A percentile compares a stretch with the other conserved stretches of the same genome.
Evolutionary conservation across 2,888 invertebrate genomes (phyloP).

Genomic region (Physocephala rufipes): DNA sequence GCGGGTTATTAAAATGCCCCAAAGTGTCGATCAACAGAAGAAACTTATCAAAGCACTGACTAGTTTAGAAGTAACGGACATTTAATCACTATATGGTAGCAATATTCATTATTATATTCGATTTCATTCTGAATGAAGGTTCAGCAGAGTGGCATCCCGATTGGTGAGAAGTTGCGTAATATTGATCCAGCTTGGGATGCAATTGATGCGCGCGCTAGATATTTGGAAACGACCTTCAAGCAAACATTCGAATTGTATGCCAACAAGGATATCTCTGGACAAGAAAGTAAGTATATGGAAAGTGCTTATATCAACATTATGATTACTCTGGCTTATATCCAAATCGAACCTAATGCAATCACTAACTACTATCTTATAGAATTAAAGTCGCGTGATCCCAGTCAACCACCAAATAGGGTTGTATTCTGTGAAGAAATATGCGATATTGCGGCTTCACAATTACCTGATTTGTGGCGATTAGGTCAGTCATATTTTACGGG

Average conservation of each 20-base stretch:
- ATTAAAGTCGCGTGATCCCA: conserved; percentile 58
- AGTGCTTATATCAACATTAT: too few relatives aligned
- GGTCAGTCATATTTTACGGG: conserved; percentile 94
- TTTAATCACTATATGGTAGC: neutral
- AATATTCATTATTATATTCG: conserved; percentile 5
- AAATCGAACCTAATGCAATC: too few relatives aligned
- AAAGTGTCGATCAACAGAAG: conserved; percentile 93
- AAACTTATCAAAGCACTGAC: conserved; percentile 84
- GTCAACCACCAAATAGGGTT: conserved; percentile 72
- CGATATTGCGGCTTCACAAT: conserved; percentile 76
- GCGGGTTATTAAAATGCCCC: conserved; percentile 89
- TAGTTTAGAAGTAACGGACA: conserved; percentile 72
- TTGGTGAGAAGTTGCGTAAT: conserved; percentile 61
- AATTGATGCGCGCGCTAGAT: conserved; percentile 83
- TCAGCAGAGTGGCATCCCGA: conserved; percentile 59
- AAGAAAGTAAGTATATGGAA: conserved; percentile 53
- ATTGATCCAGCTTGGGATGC: conserved; percentile 98
- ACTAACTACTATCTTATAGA: conserved; percentile 44
- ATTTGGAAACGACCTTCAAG: conserved; percentile 69
- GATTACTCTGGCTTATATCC: too few relatives aligned
- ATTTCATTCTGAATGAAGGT: conserved; percentile 47
- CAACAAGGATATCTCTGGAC: conserved; percentile 56
- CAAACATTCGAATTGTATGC: conserved; percentile 62
- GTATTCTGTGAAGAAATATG: conserved; percentile 83
- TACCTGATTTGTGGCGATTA: conserved; percentile 95